phyloP scores from a whole-genome alignment of 2,113 vertebrate genomes.

The Lathamus discolor region DNA sequence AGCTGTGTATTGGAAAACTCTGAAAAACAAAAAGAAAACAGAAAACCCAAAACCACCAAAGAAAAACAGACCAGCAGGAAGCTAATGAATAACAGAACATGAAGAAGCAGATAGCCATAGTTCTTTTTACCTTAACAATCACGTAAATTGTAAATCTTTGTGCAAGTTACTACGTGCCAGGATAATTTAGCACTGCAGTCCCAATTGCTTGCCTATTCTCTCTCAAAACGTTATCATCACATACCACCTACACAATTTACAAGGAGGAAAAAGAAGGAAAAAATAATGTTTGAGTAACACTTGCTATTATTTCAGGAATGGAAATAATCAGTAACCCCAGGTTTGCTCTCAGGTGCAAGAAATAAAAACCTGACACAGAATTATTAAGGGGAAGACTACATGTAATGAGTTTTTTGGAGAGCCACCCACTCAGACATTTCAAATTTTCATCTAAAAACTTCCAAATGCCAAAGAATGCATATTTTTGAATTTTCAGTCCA shows the following conservation, averaged over 20 bases:
- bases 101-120: background rate
- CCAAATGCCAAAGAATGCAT: background rate
- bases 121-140: background rate
- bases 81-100: background rate
- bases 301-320: background rate
- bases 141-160: background rate
- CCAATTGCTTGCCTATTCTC: conserved; percentile 27
- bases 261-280: background rate
- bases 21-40: background rate
- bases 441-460: background rate
- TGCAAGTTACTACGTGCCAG: conserved; percentile 21
- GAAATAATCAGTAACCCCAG: background rate
- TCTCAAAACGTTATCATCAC: conserved; percentile 29
- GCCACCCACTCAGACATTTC: background rate
- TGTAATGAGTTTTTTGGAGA: background rate
- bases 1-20: background rate
- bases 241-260: conserved; percentile 32
- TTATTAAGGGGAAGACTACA: background rate
- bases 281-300: background rate
- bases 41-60: background rate
- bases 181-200: conserved; percentile 21
- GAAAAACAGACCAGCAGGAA: background rate
- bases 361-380: background rate
- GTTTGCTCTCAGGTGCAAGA: background rate
- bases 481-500: background rate